Evolutionary conservation across 2,797 vertebrate species (phyloP).

Genomic region (Pachyuromys duprasi): DNA sequence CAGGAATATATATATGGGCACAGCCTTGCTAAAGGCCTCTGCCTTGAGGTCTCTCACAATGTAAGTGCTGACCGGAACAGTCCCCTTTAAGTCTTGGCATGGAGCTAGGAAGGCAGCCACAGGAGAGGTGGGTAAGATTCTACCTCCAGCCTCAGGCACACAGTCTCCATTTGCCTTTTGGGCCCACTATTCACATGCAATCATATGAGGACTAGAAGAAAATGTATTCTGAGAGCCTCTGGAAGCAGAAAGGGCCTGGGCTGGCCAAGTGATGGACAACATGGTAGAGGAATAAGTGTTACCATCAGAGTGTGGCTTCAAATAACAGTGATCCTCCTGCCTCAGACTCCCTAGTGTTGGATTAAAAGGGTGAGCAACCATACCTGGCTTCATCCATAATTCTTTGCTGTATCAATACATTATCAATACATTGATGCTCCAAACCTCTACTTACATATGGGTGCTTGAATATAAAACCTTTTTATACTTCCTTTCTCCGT

Average conservation of each 20-base stretch:
- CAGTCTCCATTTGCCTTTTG: not conserved
- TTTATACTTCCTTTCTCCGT: not conserved
- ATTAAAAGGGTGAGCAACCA: not conserved
- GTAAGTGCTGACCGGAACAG: not conserved
- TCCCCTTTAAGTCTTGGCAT: not conserved
- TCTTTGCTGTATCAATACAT: not conserved
- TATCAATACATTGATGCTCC: not conserved
- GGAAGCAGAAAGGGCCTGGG: not conserved
- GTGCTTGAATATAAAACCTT: not conserved
- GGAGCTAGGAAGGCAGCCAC: not conserved
- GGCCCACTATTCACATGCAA: not conserved
- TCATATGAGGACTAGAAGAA: not conserved
- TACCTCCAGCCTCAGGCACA: not conserved
- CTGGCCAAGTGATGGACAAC: not conserved
- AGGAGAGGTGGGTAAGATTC: too few species aligned
- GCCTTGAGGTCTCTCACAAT: not conserved
- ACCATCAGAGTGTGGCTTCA: not conserved
- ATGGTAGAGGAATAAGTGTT: not conserved
- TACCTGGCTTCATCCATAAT: not conserved
- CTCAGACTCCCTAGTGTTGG: not conserved
- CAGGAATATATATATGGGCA: not conserved
- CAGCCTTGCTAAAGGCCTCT: not conserved
- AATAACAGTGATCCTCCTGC: not conserved
- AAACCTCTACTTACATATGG: not conserved
- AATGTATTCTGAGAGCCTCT: not conserved